Evolutionary conservation across 2,888 invertebrate species (phyloP), one percentile per base, ranked within the genome.

Genomic region (Trichacis sp.): DNA sequence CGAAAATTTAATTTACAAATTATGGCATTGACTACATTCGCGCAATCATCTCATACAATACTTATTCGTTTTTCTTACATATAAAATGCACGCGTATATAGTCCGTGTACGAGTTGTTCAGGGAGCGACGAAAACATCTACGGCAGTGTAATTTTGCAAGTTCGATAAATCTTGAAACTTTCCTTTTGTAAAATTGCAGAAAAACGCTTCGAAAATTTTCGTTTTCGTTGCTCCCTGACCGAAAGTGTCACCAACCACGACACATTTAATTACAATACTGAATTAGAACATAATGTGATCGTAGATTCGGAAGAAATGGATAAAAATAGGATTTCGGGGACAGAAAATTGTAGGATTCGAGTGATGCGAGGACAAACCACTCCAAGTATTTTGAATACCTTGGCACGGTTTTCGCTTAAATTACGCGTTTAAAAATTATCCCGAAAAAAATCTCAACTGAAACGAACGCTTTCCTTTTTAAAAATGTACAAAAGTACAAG

Each of bases 1-100:
- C 45, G 45, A 18, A 45, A 45, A 18, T 11, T 17, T 45, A 18
- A 45, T 45, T 45, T 45, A 45, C 45, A 45, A 20, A 45, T 45
- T 19, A 45, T 45, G 45, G 45, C 45, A 19, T 18, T 45, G 18
- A 45, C 11, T 19, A 45, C 45, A 45, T 19, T 18, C 45, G 12
- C 20, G 20, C 45, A 18, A 20, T 45, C 20, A 12, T 45, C 18
- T 45, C 20, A 45, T 45, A 45, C 18, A 45, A 45, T 45, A 18
- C 20, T 45, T 19, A 9, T 19, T 45, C 12, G 18, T 9, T 45
- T 20, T 45, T 45, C 45, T 45, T 45, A 45, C 42, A 45, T 19
- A n/a, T 18, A 20, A 45, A 11, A 19, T 20, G 20, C 45, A 20
- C 42, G 42, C 42, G 15, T 17, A n/a, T n/a, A 42, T 24, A n/a